Conservation (phyloP, 2,888 invertebrate genomes). For the Agrotis ipsilon region DNA sequence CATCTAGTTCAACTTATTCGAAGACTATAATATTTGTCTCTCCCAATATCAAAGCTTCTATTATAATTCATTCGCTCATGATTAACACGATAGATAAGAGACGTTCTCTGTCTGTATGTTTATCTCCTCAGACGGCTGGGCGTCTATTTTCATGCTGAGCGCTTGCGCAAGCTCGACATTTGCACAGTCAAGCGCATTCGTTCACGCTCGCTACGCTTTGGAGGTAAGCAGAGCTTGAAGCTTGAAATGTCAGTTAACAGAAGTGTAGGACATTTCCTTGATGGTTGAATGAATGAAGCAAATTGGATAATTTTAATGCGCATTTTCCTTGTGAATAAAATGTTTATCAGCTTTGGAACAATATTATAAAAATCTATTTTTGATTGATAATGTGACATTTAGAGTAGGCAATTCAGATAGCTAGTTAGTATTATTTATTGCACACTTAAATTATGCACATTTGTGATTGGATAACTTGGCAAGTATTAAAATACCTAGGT, state of each 20-base stretch:
- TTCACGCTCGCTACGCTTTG: conserved; percentile 40
- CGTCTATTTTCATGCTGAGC: conserved; percentile 47
- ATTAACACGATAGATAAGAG: conserved; percentile 8
- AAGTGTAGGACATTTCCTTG: not conserved
- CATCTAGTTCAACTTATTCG: not conserved
- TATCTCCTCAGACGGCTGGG: conserved; percentile 50
- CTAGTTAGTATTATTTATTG: too few species aligned
- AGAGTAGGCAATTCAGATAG: too few species aligned
- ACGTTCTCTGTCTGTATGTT: conserved; percentile 6
- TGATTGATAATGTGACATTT: too few species aligned
- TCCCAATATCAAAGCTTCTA: not conserved
- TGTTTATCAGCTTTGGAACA: not conserved
- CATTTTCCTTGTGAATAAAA: not conserved
- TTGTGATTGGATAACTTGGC: too few species aligned
- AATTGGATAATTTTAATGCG: not conserved
- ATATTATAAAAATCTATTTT: too few species aligned
- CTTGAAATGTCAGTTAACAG: conserved; percentile 46
- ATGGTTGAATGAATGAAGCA: not conserved
- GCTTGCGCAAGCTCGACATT: conserved; percentile 57
- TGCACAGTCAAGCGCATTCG: conserved; percentile 29
- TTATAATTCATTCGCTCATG: not conserved
- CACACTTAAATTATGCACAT: too few species aligned
- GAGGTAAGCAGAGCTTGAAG: conserved; percentile 52
- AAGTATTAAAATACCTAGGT: too few species aligned
- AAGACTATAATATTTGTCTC: not conserved